Conservation (phyloP, 2,797 vertebrate genomes). For the Choloepus didactylus region DNA sequence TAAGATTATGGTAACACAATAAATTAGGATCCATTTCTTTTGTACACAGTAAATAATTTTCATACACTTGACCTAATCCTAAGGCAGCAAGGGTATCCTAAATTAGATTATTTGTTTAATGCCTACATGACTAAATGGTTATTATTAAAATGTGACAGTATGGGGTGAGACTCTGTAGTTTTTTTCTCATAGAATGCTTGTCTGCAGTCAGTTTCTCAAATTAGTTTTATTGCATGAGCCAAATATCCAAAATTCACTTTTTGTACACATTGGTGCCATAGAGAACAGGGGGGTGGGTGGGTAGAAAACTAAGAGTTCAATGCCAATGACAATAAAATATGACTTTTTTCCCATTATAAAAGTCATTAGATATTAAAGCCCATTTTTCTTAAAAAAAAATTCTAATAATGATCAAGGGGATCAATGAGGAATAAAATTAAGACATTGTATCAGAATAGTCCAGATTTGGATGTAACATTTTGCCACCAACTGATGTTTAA, state of each 20-base stretch:
- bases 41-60: conserved; percentile 5
- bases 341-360: neutral
- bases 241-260: conserved; percentile 54
- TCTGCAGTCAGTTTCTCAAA: conserved; percentile 13
- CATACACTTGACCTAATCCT: neutral
- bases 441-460: neutral
- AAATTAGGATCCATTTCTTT: conserved; percentile 59
- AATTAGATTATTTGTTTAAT: neutral
- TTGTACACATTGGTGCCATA: conserved; percentile 49
- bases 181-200: conserved; percentile 17
- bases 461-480: conserved; percentile 53
- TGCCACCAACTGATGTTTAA: conserved; percentile 48
- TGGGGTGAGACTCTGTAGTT: neutral
- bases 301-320: conserved; percentile 44
- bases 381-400: conserved; percentile 36
- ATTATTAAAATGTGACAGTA: neutral
- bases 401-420: conserved; percentile 23
- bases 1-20: neutral
- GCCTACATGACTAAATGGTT: neutral
- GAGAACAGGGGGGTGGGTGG: neutral
- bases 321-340: neutral
- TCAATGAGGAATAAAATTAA: conserved; percentile 7
- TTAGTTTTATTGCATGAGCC: conserved; percentile 64
- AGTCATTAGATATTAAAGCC: conserved; percentile 34
- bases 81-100: neutral